Percentiles rank a stretch among this genome's conserved stretches.
These are phyloP conservation scores for Hapalemur alaotrensis DNA, from an alignment of 2,797 vertebrate genomes.

Conservation along the genomic window DNA sequence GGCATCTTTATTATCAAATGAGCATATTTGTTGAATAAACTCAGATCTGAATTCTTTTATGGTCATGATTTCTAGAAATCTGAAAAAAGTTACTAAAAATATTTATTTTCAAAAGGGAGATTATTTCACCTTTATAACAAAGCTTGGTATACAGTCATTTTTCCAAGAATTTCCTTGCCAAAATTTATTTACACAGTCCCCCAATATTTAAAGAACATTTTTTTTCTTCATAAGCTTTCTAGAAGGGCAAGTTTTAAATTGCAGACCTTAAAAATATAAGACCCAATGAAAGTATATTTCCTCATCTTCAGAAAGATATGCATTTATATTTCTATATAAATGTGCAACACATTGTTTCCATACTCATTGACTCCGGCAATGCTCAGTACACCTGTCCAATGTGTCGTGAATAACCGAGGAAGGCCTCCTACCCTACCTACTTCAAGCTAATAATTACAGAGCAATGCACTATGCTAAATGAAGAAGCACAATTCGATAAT, in stretches of 20 bases:
- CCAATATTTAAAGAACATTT: background rate
- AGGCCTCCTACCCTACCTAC: background rate
- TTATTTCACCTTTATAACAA: constrained; percentile 2
- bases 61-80: background rate
- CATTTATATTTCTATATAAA: background rate
- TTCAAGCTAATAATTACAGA: constrained; percentile 10
- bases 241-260: constrained; percentile 20
- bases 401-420: background rate
- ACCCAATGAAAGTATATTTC: constrained; percentile 5
- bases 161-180: constrained; percentile 5
- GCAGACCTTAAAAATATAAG: constrained; percentile 13
- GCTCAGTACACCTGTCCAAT: background rate
- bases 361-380: background rate
- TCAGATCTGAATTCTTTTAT: background rate
- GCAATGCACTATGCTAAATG: background rate
- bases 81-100: constrained; percentile 24
- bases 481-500: background rate
- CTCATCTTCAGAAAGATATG: background rate
- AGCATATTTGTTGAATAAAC: constrained; percentile 6
- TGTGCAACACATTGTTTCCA: background rate
- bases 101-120: too few species aligned
- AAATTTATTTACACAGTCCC: constrained; percentile 22
- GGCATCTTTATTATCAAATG: constrained; percentile 13
- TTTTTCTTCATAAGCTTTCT: constrained; percentile 15
- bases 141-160: background rate